These are phyloP conservation scores for Parnassius orleans DNA, from an alignment of 2,888 invertebrate species.

Conservation along the genomic window DNA sequence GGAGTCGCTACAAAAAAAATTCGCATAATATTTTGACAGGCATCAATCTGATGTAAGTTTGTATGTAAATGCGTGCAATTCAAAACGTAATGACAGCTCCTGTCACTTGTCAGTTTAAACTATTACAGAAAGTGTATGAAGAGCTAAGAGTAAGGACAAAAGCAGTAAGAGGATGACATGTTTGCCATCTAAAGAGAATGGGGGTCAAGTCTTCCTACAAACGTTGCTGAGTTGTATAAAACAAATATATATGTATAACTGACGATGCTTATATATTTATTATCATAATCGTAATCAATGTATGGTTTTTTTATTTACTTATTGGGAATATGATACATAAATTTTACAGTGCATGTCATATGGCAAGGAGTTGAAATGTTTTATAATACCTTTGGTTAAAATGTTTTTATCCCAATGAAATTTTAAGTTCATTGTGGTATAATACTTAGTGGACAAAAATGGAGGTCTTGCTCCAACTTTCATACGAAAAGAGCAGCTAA, in stretches of 20 bases:
- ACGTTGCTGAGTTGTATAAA: constrained; percentile 1
- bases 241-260: not conserved
- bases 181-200: not conserved
- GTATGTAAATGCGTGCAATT: not conserved
- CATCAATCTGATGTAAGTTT: not conserved
- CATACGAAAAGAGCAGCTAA: constrained; percentile 50
- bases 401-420: constrained; percentile 13
- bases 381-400: not conserved
- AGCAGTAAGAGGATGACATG: not conserved
- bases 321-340: not conserved
- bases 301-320: constrained; percentile 2
- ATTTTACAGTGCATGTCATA: not conserved
- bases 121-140: not conserved
- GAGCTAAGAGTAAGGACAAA: not conserved
- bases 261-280: constrained; percentile 7
- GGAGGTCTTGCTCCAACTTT: constrained; percentile 55
- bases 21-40: not conserved
- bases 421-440: constrained; percentile 5
- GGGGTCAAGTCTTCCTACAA: constrained; percentile 10
- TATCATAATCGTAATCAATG: constrained; percentile 8
- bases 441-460: constrained; percentile 3
- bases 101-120: constrained; percentile 8
- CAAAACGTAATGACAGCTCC: not conserved
- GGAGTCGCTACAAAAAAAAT: too few species aligned
- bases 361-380: not conserved